phyloP scores from a whole-genome alignment of 2,888 invertebrate genomes.

The Homarus gammarus region DNA sequence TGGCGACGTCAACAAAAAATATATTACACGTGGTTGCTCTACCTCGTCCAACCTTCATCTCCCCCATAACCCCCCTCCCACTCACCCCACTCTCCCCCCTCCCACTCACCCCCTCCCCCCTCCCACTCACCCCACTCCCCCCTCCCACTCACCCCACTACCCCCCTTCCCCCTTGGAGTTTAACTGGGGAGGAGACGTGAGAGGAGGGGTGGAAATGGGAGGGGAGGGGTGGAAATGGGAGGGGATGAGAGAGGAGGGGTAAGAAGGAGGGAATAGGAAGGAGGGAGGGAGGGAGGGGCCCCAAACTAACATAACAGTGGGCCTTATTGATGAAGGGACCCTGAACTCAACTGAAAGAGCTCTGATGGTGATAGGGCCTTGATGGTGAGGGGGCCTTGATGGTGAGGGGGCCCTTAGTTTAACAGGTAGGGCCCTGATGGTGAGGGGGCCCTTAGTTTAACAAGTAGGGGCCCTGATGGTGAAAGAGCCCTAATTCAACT shows the following conservation, averaged over 20 bases:
- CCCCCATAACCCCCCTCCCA: not conserved
- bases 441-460: too few relatives aligned
- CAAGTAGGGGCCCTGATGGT: too few relatives aligned
- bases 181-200: not conserved
- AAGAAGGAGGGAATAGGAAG: not conserved
- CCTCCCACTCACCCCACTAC: not conserved
- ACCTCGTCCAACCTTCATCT: not conserved
- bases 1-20: conserved; percentile 30
- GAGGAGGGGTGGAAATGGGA: not conserved
- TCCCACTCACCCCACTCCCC: not conserved
- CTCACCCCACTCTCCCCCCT: not conserved
- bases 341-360: too few relatives aligned
- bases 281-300: not conserved
- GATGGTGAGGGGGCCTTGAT: too few relatives aligned
- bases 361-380: too few relatives aligned
- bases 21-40: conserved; percentile 26
- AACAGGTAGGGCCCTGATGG: too few relatives aligned
- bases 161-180: too few relatives aligned
- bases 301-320: not conserved
- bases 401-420: too few relatives aligned
- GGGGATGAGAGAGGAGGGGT: not conserved
- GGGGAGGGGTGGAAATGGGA: conserved; percentile 3
- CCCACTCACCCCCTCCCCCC: not conserved
- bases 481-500: too few relatives aligned
- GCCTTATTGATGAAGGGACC: too few relatives aligned